Base-by-base conservation (phyloP, 92 coral and sea anemone species). In the Epizoanthus ramosus region DNA sequence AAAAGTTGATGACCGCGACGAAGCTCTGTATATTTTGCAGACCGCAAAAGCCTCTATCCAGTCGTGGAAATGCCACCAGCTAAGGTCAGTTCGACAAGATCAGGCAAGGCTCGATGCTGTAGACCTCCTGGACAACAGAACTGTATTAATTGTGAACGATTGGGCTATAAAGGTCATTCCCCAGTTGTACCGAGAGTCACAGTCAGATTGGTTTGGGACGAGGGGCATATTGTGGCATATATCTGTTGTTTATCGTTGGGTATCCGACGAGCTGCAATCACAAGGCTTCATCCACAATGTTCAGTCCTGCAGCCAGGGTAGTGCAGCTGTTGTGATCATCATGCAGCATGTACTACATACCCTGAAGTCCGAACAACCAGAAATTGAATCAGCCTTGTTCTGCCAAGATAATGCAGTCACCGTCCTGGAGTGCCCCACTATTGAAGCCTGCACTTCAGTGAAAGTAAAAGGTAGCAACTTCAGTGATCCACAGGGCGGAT, bases 31-130 rank as follows among this genome's bases (percentile, higher is more conserved):
- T n/a, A n/a, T n/a, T n/a, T n/a, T n/a, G n/a, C n/a, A n/a, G n/a
- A n/a, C n/a, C n/a, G n/a, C n/a, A n/a, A n/a, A n/a, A n/a, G n/a
- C n/a, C n/a, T n/a, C n/a, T n/a, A n/a, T n/a, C n/a, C n/a, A n/a
- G n/a, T n/a, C n/a, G n/a, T 71, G 86, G 80, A 82, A 82, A 71
- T 68, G 86, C 50, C 86, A 82, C 75, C 43, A 37, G 4, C 64
- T 82, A 8, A 54, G 86, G 59, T 82, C 84, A 5, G 23, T 53
- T 8, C 16, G 56, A 18, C 84, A 80, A 56, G 84, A 68, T 16
- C 45, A 80, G 45, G 85, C 85, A 6, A 58, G 69, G 28, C 59
- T 70, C 12, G 80, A 82, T 39, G 80, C 70, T 21, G 1, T 70
- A 17, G 12, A 82, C n/a, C 37, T 24, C 15, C 63, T 81, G 50